Evolutionary conservation across 2,113 vertebrate genomes (phyloP).

Genomic region (Diadophis punctatus): DNA sequence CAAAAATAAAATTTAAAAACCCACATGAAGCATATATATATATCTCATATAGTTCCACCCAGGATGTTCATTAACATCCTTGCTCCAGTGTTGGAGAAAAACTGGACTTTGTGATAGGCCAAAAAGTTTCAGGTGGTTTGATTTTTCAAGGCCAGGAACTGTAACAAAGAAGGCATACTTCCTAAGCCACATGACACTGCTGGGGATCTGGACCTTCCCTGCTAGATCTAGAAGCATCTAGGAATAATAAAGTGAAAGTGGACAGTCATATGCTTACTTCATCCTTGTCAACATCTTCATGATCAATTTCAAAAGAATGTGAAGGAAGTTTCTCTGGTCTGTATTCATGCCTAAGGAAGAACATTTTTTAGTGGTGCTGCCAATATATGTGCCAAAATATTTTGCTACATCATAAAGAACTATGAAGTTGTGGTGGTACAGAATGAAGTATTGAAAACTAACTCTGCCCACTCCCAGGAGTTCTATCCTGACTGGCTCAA

Average conservation of each 20-base stretch:
- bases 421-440: background rate
- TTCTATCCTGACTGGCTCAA: background rate
- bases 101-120: background rate
- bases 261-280: constrained; percentile 76
- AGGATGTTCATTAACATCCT: background rate
- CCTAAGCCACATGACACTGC: background rate
- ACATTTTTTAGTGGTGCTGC: background rate
- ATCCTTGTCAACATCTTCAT: constrained; percentile 96
- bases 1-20: background rate
- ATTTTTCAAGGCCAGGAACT: background rate
- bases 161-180: background rate
- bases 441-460: background rate
- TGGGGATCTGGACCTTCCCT: background rate
- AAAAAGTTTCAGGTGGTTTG: background rate
- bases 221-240: background rate
- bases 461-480: background rate
- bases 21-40: background rate
- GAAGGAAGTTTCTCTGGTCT: constrained; percentile 91
- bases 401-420: background rate
- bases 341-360: constrained; percentile 75
- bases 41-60: background rate
- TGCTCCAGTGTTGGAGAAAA: background rate
- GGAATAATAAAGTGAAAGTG: background rate
- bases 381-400: background rate
- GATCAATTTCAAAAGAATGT: constrained; percentile 96